Percentiles rank a stretch among this genome's conserved stretches.
Evolutionary conservation across 2,888 invertebrate species (phyloP).

Genomic region (Apodemia hepburni): DNA sequence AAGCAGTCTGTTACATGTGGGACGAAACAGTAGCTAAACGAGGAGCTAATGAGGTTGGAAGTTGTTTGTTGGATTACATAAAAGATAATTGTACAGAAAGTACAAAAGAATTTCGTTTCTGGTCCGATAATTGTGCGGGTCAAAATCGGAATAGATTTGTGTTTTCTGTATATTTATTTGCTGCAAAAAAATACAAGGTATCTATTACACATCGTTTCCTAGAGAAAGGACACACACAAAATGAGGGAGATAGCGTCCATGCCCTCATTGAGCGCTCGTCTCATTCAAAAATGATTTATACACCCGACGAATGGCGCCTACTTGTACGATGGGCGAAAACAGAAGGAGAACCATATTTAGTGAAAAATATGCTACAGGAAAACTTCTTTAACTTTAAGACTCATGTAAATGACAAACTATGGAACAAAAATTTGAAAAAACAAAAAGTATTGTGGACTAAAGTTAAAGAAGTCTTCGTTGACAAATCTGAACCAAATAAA

Average conservation of each 20-base stretch:
- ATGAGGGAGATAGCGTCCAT: background rate
- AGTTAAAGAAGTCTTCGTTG: constrained; percentile 19
- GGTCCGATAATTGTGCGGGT: background rate
- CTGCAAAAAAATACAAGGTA: background rate
- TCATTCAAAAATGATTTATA: no score
- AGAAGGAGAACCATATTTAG: background rate
- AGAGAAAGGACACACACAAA: background rate
- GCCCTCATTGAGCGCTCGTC: no score
- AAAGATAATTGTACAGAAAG: no score
- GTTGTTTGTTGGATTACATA: background rate
- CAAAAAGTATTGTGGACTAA: constrained; percentile 19
- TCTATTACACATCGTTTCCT: background rate
- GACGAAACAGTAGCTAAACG: constrained; percentile 6
- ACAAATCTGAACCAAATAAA: constrained; percentile 19
- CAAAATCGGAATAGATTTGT: background rate
- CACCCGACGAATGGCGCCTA: background rate
- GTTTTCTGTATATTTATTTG: constrained; percentile 2
- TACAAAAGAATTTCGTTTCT: background rate
- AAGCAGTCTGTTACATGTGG: constrained; percentile 2
- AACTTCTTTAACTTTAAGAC: constrained; percentile 18
- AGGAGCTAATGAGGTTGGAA: constrained; percentile 2
- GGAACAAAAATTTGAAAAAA: constrained; percentile 16
- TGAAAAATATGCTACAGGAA: constrained; percentile 13
- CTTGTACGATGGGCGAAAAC: background rate
- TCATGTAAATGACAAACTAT: constrained; percentile 18